These are phyloP conservation scores for Panagrolaimus sp. DNA, from an alignment of 1,140 invertebrate species.

Conservation along the genomic window DNA sequence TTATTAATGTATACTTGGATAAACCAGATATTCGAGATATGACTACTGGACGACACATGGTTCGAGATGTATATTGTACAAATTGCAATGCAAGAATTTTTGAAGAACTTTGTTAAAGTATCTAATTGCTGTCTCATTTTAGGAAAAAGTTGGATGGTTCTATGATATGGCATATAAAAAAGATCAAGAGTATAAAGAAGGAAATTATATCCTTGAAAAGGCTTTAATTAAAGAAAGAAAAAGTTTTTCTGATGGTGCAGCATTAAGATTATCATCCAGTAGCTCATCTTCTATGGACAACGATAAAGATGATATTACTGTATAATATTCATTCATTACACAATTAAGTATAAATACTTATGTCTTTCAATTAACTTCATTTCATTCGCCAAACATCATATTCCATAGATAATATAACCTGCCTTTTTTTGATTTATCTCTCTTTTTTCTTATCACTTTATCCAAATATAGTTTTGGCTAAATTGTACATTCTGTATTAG, in stretches of 20 bases:
- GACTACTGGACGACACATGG: slow-evolving; percentile 46
- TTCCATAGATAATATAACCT: no score
- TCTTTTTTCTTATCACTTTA: no score
- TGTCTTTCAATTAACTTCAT: no score
- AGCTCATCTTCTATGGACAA: background rate
- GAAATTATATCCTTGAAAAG: slow-evolving; percentile 20
- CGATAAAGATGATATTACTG: no score
- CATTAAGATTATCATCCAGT: slow-evolving; percentile 1
- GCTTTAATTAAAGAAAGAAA: slow-evolving; percentile 11
- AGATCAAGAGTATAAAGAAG: slow-evolving; percentile 21
- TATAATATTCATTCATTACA: no score
- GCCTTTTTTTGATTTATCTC: no score
- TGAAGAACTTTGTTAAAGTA: background rate
- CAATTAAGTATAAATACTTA: no score
- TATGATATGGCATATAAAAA: slow-evolving; percentile 25
- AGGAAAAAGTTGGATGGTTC: slow-evolving; percentile 26
- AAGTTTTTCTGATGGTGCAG: background rate
- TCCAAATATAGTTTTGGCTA: no score
- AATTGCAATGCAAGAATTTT: slow-evolving; percentile 33
- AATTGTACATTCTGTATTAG: no score
- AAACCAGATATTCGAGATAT: slow-evolving; percentile 29
- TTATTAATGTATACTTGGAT: slow-evolving; percentile 39
- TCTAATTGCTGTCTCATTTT: background rate
- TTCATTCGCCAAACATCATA: no score
- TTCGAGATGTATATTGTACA: slow-evolving; percentile 45